These are phyloP conservation scores for Sprattus sprattus DNA, from an alignment of 2,113 vertebrate genomes.

Conservation along the genomic window DNA sequence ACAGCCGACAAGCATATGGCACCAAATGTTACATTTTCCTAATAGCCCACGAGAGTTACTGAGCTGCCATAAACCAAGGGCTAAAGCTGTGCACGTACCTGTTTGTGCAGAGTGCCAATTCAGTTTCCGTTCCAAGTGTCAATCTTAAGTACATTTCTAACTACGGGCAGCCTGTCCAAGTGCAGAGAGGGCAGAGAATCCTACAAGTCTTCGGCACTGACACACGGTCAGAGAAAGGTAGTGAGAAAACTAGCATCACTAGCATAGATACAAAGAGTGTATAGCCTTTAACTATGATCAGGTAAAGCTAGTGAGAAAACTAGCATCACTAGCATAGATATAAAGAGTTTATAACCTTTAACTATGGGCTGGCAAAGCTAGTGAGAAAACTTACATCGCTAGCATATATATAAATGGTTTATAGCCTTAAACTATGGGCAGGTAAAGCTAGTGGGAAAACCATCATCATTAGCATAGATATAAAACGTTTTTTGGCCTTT, in stretches of 20 bases:
- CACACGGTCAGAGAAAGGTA: not conserved
- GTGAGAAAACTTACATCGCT: no score
- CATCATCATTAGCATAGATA: not conserved
- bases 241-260: not conserved
- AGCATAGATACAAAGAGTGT: not conserved
- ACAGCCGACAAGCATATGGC: slow-evolving; percentile 78
- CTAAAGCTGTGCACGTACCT: slow-evolving; percentile 34
- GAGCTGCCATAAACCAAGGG: slow-evolving; percentile 52
- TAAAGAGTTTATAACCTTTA: no score
- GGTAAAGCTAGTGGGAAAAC: no score
- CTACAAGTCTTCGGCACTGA: not conserved
- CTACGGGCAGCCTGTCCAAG: not conserved
- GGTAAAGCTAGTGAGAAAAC: no score
- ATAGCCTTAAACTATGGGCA: no score
- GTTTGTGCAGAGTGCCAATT: slow-evolving; percentile 4
- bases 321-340: no score
- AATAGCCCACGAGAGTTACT: slow-evolving; percentile 70
- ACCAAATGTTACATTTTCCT: slow-evolving; percentile 71
- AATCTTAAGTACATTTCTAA: not conserved
- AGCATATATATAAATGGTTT: no score
- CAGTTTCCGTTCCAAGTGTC: not conserved
- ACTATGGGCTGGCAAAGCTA: no score
- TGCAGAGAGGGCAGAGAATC: not conserved
- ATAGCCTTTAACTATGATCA: not conserved
- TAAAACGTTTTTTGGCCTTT: not conserved